Percentiles rank a stretch among this genome's conserved stretches.
phyloP scores from a whole-genome alignment of 2,113 vertebrate species.

The Spea multiplicata region DNA sequence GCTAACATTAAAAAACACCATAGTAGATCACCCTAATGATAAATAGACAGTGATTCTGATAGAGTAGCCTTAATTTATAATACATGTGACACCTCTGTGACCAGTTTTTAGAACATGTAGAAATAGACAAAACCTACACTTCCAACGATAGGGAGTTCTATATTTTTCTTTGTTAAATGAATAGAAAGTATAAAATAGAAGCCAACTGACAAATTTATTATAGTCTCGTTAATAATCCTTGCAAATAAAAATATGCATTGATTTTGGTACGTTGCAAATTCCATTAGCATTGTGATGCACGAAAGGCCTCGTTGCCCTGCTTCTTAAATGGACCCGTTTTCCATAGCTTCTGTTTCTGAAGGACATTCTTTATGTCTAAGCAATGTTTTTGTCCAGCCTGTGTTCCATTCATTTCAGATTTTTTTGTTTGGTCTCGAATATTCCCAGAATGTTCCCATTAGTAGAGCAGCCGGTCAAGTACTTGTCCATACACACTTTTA shows the following conservation, averaged over 20 bases:
- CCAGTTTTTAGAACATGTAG: too few species aligned
- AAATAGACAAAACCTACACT: too few species aligned
- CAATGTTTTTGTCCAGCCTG: background rate
- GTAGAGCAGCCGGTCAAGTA: background rate
- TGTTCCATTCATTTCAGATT: background rate
- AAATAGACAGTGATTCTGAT: too few species aligned
- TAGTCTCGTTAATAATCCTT: background rate
- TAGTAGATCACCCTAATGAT: too few species aligned
- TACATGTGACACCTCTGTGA: too few species aligned
- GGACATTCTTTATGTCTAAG: background rate
- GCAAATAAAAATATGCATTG: background rate
- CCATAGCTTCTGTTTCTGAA: background rate
- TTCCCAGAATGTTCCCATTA: slow-evolving; percentile 2
- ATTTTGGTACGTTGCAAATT: background rate
- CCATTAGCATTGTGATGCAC: background rate
- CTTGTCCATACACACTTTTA: background rate
- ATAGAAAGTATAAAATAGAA: too few species aligned
- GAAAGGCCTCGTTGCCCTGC: background rate
- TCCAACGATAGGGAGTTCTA: too few species aligned
- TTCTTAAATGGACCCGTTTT: background rate
- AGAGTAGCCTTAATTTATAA: too few species aligned
- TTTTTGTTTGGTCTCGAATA: background rate
- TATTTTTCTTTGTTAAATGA: too few species aligned
- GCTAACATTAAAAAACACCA: too few species aligned
- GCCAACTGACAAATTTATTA: background rate